A percentile compares a stretch with the other conserved stretches of the same genome.
Evolutionary conservation across 2,888 invertebrate genomes (phyloP).

Genomic region (Drosophila cracens): DNA sequence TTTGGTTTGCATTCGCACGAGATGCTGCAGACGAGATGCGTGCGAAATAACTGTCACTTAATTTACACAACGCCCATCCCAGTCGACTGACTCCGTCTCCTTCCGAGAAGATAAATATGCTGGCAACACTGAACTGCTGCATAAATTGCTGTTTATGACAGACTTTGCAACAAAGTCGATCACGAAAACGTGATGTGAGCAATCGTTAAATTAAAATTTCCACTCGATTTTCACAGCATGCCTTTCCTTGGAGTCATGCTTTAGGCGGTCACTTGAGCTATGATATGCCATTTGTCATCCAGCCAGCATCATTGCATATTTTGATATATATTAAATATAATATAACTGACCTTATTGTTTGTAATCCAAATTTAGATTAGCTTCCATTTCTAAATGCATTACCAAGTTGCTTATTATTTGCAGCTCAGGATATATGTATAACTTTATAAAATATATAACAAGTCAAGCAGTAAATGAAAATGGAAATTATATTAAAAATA

Average conservation of each 20-base stretch:
- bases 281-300: constrained; percentile 3
- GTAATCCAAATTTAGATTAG: background rate
- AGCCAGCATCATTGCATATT: background rate
- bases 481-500: background rate
- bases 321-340: background rate
- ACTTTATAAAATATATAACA: background rate
- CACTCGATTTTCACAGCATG: constrained; percentile 60
- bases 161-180: constrained; percentile 56
- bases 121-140: constrained; percentile 31
- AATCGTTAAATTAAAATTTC: constrained; percentile 76
- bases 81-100: background rate
- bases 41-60: constrained; percentile 79
- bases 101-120: constrained; percentile 70
- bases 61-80: constrained; percentile 53
- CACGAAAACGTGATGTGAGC: constrained; percentile 49
- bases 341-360: background rate
- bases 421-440: background rate
- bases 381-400: background rate
- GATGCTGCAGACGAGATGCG: constrained; percentile 71
- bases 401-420: background rate
- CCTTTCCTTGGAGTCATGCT: background rate
- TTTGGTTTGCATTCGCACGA: constrained; percentile 59
- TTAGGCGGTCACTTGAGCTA: background rate
- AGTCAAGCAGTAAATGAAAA: background rate
- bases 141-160: constrained; percentile 71